Conservation (phyloP, 2,797 vertebrate species). For the Acipenser ruthenus region DNA sequence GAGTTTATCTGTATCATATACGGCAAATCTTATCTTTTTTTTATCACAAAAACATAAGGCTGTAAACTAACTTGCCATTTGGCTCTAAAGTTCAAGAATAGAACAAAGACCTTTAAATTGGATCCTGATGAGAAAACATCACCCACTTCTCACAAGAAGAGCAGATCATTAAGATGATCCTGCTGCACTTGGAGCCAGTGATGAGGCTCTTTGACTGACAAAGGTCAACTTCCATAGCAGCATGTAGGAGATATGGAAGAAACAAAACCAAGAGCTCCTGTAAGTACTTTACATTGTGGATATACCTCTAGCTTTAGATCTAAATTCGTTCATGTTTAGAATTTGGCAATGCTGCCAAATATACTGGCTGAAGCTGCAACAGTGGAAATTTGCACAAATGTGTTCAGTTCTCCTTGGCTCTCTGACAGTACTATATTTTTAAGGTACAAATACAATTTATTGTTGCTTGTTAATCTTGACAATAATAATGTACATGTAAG, state of each 20-base stretch:
- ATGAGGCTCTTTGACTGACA: constrained; percentile 68
- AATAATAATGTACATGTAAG: too few relatives aligned
- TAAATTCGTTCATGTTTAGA: too few relatives aligned
- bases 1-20: too few relatives aligned
- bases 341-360: too few relatives aligned
- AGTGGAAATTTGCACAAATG: too few relatives aligned
- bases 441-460: too few relatives aligned
- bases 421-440: too few relatives aligned
- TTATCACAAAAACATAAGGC: constrained; percentile 32
- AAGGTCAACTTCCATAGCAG: constrained; percentile 69
- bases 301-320: too few relatives aligned
- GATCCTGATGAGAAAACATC: constrained; percentile 89
- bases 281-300: too few relatives aligned
- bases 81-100: constrained; percentile 72
- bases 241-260: constrained; percentile 43
- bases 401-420: too few relatives aligned
- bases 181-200: constrained; percentile 62
- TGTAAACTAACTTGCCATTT: constrained; percentile 60
- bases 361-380: too few relatives aligned
- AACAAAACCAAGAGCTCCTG: neutral
- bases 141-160: constrained; percentile 77
- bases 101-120: constrained; percentile 87
- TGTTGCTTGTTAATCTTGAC: too few relatives aligned
- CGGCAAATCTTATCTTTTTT: neutral
- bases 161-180: constrained; percentile 75